A percentile compares a stretch with the other conserved stretches of the same genome.
These are phyloP conservation scores for Ostrea denselamellosa DNA, from an alignment of 1,140 invertebrate species.

Conservation along the genomic window DNA sequence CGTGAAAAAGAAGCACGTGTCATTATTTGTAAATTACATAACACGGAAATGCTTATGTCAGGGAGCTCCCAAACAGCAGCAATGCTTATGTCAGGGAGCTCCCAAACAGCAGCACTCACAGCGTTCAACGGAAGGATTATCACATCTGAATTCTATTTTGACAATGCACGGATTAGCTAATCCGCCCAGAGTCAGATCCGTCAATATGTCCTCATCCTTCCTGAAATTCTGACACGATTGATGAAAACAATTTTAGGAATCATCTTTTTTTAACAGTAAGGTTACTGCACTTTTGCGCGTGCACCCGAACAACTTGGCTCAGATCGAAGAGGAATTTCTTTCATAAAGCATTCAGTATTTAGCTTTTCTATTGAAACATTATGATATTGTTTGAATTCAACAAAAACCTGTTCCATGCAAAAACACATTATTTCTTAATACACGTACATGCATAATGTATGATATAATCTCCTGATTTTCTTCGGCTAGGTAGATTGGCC, in stretches of 20 bases:
- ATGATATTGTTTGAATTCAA: too few relatives aligned
- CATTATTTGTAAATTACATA: slow-evolving; percentile 34
- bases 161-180: slow-evolving; percentile 24
- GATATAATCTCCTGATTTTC: too few relatives aligned
- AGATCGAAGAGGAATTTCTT: not conserved
- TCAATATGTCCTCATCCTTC: slow-evolving; percentile 28
- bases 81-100: slow-evolving; percentile 25
- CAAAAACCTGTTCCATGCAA: too few relatives aligned
- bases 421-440: too few relatives aligned
- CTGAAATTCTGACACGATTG: slow-evolving; percentile 21
- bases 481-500: too few relatives aligned
- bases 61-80: too few relatives aligned
- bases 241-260: not conserved
- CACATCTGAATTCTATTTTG: slow-evolving; percentile 25
- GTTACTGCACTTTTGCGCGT: not conserved
- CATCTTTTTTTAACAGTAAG: not conserved
- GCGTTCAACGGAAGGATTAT: slow-evolving; percentile 17
- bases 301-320: not conserved
- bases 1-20: slow-evolving; percentile 11
- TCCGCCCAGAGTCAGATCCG: not conserved
- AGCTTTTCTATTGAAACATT: too few relatives aligned
- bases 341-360: not conserved
- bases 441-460: too few relatives aligned
- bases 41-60: slow-evolving; percentile 32
- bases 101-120: not conserved